Evolutionary conservation across 1,140 invertebrate species (phyloP).

Genomic region (Spodoptera litura): DNA sequence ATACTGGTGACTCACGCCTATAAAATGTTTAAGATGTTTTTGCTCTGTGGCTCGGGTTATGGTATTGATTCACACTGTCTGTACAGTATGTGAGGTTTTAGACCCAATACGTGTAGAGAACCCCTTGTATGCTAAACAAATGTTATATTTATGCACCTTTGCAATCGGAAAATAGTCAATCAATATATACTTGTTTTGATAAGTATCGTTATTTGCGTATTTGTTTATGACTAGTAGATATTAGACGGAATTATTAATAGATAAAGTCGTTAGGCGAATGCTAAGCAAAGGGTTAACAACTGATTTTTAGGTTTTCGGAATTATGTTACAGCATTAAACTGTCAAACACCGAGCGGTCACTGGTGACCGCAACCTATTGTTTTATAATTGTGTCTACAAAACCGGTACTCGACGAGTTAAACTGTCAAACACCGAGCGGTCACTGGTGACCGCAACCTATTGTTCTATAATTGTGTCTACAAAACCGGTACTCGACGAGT

Average conservation of each 20-base stretch:
- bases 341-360: too few species aligned
- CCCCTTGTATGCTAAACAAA: conserved; percentile 70
- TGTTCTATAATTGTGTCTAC: too few species aligned
- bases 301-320: too few species aligned
- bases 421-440: too few species aligned
- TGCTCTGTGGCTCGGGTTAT: not conserved
- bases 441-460: too few species aligned
- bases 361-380: too few species aligned
- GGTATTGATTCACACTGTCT: conserved; percentile 39
- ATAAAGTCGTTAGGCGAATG: too few species aligned
- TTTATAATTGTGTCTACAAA: too few species aligned
- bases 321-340: too few species aligned
- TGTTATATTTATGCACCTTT: conserved; percentile 72
- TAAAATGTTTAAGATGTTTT: not conserved
- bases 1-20: not conserved
- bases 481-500: too few species aligned
- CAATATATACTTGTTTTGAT: conserved; percentile 68
- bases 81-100: conserved; percentile 49
- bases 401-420: too few species aligned
- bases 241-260: not conserved
- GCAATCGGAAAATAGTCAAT: conserved; percentile 75
- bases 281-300: too few species aligned
- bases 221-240: conserved; percentile 46
- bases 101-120: conserved; percentile 56
- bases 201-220: conserved; percentile 43